phyloP scores from a whole-genome alignment of 2,113 vertebrate species.

The Passer domesticus region DNA sequence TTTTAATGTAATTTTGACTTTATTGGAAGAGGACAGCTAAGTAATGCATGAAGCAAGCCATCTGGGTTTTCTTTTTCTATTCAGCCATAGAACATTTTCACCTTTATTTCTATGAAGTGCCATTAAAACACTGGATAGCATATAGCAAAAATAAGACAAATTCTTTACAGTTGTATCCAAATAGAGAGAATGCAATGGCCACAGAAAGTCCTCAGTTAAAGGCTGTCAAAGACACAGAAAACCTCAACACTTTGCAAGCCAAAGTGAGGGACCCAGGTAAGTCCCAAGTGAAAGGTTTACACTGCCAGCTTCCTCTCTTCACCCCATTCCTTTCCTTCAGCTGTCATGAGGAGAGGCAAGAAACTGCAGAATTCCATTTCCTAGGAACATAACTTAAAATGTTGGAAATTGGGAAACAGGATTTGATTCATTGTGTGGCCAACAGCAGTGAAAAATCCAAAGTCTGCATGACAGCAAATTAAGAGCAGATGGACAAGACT shows the following conservation, averaged over 20 bases:
- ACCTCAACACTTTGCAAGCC: neutral
- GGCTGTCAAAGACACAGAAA: neutral
- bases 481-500: conserved; percentile 23
- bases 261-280: neutral
- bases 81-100: neutral
- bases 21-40: neutral
- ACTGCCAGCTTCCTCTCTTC: neutral
- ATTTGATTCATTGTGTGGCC: conserved; percentile 12
- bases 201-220: neutral
- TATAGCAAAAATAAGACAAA: neutral
- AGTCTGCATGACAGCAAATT: neutral
- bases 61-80: neutral
- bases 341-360: neutral
- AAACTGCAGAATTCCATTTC: conserved; percentile 6
- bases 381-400: conserved; percentile 14
- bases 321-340: conserved; percentile 1
- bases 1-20: neutral
- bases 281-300: neutral
- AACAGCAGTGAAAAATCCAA: neutral
- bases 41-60: neutral
- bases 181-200: neutral
- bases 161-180: neutral
- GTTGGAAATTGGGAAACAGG: conserved; percentile 15
- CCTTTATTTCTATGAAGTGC: neutral
- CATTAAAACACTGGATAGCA: neutral